Conservation (phyloP, 2,888 invertebrate genomes). For the Oscheius sp. region DNA sequence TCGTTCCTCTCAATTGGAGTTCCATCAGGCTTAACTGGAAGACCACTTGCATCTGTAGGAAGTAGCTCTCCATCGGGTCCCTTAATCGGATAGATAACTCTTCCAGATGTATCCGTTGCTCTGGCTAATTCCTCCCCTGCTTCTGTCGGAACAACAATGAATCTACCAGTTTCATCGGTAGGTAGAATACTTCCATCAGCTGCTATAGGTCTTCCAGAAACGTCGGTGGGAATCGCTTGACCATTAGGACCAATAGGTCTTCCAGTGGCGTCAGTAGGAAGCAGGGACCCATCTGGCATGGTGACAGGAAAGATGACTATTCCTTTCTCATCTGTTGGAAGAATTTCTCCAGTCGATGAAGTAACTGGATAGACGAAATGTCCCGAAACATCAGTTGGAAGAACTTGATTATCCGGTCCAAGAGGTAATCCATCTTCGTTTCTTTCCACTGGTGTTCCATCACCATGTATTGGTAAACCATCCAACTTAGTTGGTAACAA, state of each 20-base stretch:
- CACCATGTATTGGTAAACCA: constrained; percentile 38
- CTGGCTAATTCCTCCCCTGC: not conserved
- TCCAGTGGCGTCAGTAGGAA: constrained; percentile 35
- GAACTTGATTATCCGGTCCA: constrained; percentile 35
- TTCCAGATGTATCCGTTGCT: constrained; percentile 3
- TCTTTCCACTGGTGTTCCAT: constrained; percentile 36
- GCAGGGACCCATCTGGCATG: constrained; percentile 37
- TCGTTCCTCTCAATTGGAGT: constrained; percentile 38
- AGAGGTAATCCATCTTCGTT: constrained; percentile 43
- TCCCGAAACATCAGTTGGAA: constrained; percentile 52
- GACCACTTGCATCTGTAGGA: constrained; percentile 37
- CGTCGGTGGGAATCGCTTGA: constrained; percentile 45
- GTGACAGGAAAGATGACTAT: constrained; percentile 35
- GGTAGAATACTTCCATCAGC: constrained; percentile 52
- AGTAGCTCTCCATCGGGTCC: constrained; percentile 41
- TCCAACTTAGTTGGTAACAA: constrained; percentile 37
- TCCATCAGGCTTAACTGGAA: constrained; percentile 34
- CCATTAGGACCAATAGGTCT: too few relatives aligned
- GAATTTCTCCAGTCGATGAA: constrained; percentile 32
- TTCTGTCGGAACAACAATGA: constrained; percentile 18
- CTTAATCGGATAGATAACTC: constrained; percentile 35
- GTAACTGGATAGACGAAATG: constrained; percentile 30
- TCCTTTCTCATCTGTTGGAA: constrained; percentile 41
- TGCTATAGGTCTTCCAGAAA: constrained; percentile 51
- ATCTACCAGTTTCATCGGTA: constrained; percentile 57